Conservation (phyloP, 2,797 vertebrate species). For the Triplophysa bombifrons region DNA sequence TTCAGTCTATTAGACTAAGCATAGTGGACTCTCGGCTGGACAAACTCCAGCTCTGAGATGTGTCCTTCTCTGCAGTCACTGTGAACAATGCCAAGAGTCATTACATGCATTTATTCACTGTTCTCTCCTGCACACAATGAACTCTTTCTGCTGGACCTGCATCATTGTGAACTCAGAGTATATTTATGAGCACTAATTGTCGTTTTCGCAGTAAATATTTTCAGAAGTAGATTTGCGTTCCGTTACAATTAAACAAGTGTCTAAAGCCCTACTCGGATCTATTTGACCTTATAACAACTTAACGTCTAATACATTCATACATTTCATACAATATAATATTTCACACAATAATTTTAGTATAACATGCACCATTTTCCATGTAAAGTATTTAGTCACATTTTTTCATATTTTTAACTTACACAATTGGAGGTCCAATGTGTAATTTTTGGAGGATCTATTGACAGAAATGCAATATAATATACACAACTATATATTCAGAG, state of each 20-base stretch:
- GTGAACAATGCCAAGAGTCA: conserved; percentile 21
- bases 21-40: conserved; percentile 1
- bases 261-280: too few relatives aligned
- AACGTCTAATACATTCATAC: too few relatives aligned
- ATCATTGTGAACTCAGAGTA: not conserved
- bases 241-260: not conserved
- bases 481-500: too few relatives aligned
- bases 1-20: conserved; percentile 32
- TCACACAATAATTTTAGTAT: too few relatives aligned
- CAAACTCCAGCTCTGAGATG: conserved; percentile 14
- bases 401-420: too few relatives aligned
- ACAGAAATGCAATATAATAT: too few relatives aligned
- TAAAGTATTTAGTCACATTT: too few relatives aligned
- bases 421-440: too few relatives aligned
- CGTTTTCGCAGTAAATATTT: not conserved
- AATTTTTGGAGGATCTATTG: too few relatives aligned
- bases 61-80: conserved; percentile 13
- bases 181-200: not conserved
- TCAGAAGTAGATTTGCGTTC: not conserved
- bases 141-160: conserved; percentile 5
- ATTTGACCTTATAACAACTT: too few relatives aligned
- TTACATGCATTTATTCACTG: conserved; percentile 11
- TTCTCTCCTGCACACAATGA: conserved; percentile 23
- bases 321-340: too few relatives aligned
- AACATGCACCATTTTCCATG: too few relatives aligned